Percentiles rank a stretch among this genome's conserved stretches.
Conservation (phyloP, 2,888 invertebrate genomes). For the Taenaris catops region DNA sequence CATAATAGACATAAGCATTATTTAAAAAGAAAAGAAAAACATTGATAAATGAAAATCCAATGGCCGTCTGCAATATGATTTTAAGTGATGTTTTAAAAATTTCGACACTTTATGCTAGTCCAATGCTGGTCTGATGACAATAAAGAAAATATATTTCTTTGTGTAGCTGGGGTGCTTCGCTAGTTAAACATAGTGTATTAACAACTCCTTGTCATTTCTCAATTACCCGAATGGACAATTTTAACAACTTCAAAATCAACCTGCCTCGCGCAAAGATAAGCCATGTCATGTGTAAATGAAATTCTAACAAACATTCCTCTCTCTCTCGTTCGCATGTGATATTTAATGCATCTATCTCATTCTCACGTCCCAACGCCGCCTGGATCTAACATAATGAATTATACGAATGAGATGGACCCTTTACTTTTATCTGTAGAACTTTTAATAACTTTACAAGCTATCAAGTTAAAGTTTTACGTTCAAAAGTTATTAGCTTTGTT, state of each 20-base stretch:
- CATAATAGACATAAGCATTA: no score
- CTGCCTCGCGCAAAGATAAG: slow-evolving; percentile 41
- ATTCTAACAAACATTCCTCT: slow-evolving; percentile 32
- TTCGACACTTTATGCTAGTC: no score
- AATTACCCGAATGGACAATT: slow-evolving; percentile 42
- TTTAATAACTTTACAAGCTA: slow-evolving; percentile 8
- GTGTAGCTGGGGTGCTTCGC: no score
- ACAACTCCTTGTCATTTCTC: slow-evolving; percentile 7
- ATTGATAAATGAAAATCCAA: no score
- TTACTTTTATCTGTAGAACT: slow-evolving; percentile 5
- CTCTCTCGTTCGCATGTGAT: slow-evolving; percentile 21
- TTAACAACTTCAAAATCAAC: slow-evolving; percentile 43
- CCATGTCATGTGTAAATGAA: slow-evolving; percentile 64
- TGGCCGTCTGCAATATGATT: no score
- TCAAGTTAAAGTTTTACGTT: slow-evolving; percentile 1
- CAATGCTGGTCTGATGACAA: no score
- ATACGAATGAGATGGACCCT: slow-evolving; percentile 9
- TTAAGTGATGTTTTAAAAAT: no score
- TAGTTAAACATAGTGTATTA: no score
- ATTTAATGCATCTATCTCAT: slow-evolving; percentile 20
- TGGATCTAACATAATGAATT: slow-evolving; percentile 16
- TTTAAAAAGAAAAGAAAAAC: no score
- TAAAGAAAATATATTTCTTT: no score
- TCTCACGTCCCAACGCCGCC: slow-evolving; percentile 21
- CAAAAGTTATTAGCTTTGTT: slow-evolving; percentile 4